Conservation (phyloP, 2,113 vertebrate genomes). For the Marmota flaviventris region DNA sequence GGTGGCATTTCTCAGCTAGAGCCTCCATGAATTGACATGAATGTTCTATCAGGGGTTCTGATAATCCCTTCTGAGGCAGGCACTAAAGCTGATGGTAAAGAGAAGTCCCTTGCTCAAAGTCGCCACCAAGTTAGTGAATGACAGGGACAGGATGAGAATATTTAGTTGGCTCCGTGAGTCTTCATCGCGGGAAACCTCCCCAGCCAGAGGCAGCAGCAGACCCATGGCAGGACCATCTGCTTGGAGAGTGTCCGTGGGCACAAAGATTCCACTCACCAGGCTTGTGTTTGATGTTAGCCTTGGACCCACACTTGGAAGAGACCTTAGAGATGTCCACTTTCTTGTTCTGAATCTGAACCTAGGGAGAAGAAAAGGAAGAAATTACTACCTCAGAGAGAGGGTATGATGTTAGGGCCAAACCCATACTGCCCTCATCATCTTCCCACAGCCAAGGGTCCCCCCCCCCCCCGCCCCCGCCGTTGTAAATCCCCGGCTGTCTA, state of each 20-base stretch:
- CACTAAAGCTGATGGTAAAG: not conserved
- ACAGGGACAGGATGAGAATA: not conserved
- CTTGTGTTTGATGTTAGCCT: constrained; percentile 96
- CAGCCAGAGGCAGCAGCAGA: not conserved
- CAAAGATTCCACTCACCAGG: constrained; percentile 90
- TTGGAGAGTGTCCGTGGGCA: not conserved
- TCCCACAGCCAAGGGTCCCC: not conserved
- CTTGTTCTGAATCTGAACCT: constrained; percentile 97
- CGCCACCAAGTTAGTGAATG: not conserved
- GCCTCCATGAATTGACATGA: not conserved
- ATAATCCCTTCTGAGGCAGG: not conserved
- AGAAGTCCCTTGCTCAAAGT: not conserved
- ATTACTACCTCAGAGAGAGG: constrained; percentile 27
- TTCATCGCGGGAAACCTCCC: not conserved
- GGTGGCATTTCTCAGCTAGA: accelerated
- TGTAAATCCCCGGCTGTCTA: not conserved
- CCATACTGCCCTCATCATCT: not conserved
- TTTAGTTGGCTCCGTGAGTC: not conserved
- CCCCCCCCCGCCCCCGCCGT: no score
- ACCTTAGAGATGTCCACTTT: constrained; percentile 97
- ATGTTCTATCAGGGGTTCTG: not conserved
- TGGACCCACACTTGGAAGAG: constrained; percentile 97
- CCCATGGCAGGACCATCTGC: not conserved
- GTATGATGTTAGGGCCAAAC: accelerated
- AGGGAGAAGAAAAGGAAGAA: constrained; percentile 37